Evolutionary conservation across 2,797 vertebrate genomes (phyloP).

Genomic region (Sphaeramia orbicularis): DNA sequence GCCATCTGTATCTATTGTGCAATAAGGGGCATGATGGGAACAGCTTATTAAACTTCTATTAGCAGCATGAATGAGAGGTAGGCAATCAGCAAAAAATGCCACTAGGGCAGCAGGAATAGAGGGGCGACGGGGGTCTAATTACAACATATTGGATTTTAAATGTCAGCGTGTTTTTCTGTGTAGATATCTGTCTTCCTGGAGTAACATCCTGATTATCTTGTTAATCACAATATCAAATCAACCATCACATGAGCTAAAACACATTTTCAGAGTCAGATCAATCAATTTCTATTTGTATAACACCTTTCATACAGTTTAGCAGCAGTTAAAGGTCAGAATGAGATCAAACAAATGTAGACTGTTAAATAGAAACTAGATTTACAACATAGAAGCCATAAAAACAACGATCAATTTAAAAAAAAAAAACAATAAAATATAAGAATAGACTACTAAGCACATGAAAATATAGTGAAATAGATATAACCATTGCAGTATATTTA

Average conservation of each 20-base stretch:
- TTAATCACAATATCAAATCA: constrained; percentile 20
- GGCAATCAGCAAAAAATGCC: constrained; percentile 66
- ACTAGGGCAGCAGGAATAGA: constrained; percentile 14
- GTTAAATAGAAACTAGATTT: no score
- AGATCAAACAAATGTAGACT: no score
- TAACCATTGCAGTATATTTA: no score
- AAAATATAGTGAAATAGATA: no score
- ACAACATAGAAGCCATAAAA: no score
- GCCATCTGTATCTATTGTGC: constrained; percentile 38
- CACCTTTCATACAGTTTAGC: no score
- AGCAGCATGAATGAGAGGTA: constrained; percentile 38
- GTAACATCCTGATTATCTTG: constrained; percentile 38
- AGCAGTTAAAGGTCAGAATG: no score
- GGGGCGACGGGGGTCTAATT: constrained; percentile 29
- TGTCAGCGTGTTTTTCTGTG: constrained; percentile 29
- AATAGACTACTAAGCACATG: no score
- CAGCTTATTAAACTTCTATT: constrained; percentile 57
- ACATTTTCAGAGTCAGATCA: not conserved
- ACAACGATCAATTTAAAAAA: no score
- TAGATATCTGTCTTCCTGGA: constrained; percentile 27
- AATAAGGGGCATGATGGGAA: constrained; percentile 25
- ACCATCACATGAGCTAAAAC: not conserved
- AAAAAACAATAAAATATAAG: no score
- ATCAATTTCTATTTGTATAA: no score
- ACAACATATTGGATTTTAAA: constrained; percentile 47